Percentiles rank a stretch among this genome's conserved stretches.
Evolutionary conservation across 2,113 vertebrate genomes (phyloP).

Genomic region (Mustela nigripes): DNA sequence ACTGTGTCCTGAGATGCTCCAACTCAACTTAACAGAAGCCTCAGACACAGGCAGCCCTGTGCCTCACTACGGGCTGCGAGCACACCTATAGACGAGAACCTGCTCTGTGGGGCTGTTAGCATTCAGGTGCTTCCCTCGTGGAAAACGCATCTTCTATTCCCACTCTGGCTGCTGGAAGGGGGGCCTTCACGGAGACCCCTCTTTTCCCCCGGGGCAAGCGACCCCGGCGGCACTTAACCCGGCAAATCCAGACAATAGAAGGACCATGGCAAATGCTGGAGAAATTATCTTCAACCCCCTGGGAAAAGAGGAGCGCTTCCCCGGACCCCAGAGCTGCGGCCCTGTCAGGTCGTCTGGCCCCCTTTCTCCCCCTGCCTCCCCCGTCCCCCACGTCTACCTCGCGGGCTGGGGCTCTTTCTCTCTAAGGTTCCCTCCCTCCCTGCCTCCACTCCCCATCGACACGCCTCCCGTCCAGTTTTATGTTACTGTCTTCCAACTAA

Average conservation of each 20-base stretch:
- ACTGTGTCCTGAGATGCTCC: background rate
- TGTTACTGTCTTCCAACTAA: constrained; percentile 37
- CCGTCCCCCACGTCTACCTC: background rate
- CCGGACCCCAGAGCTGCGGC: background rate
- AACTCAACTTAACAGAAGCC: background rate
- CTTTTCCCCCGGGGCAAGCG: background rate
- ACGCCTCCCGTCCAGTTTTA: constrained; percentile 62
- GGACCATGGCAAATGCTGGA: background rate
- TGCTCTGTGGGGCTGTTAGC: background rate
- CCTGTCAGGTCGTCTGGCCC: background rate
- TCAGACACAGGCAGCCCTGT: accelerated
- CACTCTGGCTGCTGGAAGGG: background rate
- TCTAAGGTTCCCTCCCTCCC: background rate
- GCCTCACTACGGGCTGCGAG: background rate
- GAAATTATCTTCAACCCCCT: background rate
- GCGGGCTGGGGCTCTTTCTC: constrained; percentile 43
- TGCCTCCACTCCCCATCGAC: background rate
- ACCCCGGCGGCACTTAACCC: constrained; percentile 2
- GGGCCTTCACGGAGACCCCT: background rate
- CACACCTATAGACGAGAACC: background rate
- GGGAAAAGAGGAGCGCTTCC: background rate
- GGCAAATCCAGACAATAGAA: constrained; percentile 30
- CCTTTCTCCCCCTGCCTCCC: background rate
- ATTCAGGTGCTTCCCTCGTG: background rate
- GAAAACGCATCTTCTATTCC: background rate